Conservation (phyloP, 2,888 invertebrate species). For the Rugalucina vietnamica region DNA sequence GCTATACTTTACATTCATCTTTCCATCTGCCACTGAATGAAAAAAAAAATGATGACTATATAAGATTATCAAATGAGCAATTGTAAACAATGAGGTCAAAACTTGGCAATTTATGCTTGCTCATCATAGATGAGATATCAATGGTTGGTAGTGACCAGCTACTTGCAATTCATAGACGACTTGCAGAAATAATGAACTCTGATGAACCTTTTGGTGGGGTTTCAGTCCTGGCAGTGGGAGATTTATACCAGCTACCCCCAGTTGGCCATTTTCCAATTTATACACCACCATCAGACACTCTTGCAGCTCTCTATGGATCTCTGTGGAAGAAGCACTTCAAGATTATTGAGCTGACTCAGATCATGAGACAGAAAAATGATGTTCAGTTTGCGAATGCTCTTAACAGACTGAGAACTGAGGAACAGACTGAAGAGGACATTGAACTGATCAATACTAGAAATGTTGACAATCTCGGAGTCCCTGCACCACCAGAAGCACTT, state of each 20-base stretch:
- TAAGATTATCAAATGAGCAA: slow-evolving; percentile 13
- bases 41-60: slow-evolving; percentile 1
- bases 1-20: slow-evolving; percentile 15
- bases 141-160: not conserved
- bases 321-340: slow-evolving; percentile 25
- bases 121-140: slow-evolving; percentile 14
- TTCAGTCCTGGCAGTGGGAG: slow-evolving; percentile 37
- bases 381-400: slow-evolving; percentile 36
- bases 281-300: slow-evolving; percentile 10
- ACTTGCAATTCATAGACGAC: not conserved
- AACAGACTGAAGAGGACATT: slow-evolving; percentile 42
- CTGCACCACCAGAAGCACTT: slow-evolving; percentile 17
- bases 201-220: slow-evolving; percentile 24
- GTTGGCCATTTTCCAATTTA: slow-evolving; percentile 23
- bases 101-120: slow-evolving; percentile 2
- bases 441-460: slow-evolving; percentile 20
- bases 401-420: slow-evolving; percentile 19
- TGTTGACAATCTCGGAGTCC: not conserved
- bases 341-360: slow-evolving; percentile 26
- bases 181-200: not conserved
- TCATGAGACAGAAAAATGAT: slow-evolving; percentile 50
- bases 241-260: slow-evolving; percentile 35
- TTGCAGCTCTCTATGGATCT: slow-evolving; percentile 37
- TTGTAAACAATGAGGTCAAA: not conserved
- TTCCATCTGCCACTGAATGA: slow-evolving; percentile 13